These are phyloP conservation scores for Epirrhoe tristata DNA, from an alignment of 2,888 invertebrate species.

Conservation along the genomic window DNA sequence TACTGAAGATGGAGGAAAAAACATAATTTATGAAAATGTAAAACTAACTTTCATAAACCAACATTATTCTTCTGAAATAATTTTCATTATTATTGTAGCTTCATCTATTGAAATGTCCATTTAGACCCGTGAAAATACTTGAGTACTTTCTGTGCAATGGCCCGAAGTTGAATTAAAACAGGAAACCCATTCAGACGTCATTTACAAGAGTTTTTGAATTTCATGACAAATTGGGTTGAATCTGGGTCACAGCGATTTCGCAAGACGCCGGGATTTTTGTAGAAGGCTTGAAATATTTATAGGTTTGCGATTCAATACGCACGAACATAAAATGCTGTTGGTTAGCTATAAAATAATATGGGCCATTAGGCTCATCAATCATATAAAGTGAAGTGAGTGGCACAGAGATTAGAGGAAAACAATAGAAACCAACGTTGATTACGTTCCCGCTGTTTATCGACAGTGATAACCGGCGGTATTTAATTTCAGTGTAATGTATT, in stretches of 20 bases:
- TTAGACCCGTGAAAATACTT: neutral
- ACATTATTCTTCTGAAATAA: neutral
- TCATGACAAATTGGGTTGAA: conserved; percentile 10
- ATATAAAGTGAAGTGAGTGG: neutral
- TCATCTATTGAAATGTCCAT: neutral
- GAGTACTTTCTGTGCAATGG: conserved; percentile 1
- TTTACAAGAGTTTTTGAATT: conserved; percentile 15
- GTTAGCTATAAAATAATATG: neutral
- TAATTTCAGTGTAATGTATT: neutral
- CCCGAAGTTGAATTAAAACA: conserved; percentile 9
- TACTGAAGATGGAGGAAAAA: neutral
- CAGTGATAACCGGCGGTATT: neutral
- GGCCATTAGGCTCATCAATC: conserved; percentile 16
- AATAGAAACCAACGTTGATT: neutral
- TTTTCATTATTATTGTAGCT: conserved; percentile 1
- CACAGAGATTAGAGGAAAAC: neutral
- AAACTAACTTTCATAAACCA: neutral
- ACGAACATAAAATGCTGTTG: conserved; percentile 6
- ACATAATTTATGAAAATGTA: neutral
- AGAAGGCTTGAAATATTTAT: conserved; percentile 14
- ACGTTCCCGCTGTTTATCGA: neutral
- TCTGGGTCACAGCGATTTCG: conserved; percentile 17
- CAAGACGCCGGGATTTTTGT: conserved; percentile 16
- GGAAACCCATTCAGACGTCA: conserved; percentile 15
- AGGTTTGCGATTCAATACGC: conserved; percentile 8